Conservation (phyloP, 2,888 invertebrate species). For the Drosophila putrida region DNA sequence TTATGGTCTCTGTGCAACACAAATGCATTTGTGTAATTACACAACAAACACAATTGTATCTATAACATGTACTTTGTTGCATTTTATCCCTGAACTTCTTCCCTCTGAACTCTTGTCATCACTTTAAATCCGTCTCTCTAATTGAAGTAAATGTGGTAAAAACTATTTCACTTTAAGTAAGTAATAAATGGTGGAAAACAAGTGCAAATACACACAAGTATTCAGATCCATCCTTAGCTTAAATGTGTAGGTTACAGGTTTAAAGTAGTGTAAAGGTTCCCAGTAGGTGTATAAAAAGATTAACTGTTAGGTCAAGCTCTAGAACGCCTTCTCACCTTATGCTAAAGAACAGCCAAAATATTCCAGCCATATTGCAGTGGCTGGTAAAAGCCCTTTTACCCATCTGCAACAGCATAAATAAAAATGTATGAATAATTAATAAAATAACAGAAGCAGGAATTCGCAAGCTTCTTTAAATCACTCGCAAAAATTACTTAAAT, state of each 20-base stretch:
- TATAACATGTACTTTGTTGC: constrained; percentile 59
- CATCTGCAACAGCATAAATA: neutral
- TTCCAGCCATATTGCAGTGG: neutral
- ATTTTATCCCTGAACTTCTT: constrained; percentile 33
- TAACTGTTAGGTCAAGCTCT: neutral
- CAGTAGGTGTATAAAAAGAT: neutral
- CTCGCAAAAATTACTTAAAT: constrained; percentile 6
- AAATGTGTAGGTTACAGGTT: neutral
- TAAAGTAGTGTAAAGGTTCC: too few relatives aligned
- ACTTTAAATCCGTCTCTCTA: constrained; percentile 47
- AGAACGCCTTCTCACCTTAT: too few relatives aligned
- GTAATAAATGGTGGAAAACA: constrained; percentile 36
- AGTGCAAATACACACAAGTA: constrained; percentile 14
- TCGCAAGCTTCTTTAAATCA: constrained; percentile 5
- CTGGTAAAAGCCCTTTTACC: neutral
- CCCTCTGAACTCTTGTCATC: constrained; percentile 7
- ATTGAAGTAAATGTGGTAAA: constrained; percentile 68
- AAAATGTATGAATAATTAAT: constrained; percentile 4
- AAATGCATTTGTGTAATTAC: constrained; percentile 80
- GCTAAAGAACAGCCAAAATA: neutral
- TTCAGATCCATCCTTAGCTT: neutral
- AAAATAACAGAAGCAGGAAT: neutral
- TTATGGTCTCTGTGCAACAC: constrained; percentile 58
- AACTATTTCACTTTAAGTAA: constrained; percentile 33
- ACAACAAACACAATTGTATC: constrained; percentile 70